Percentiles rank a stretch among this genome's conserved stretches.
phyloP scores from a whole-genome alignment of 2,888 invertebrate genomes.

The Thelaira solivaga region DNA sequence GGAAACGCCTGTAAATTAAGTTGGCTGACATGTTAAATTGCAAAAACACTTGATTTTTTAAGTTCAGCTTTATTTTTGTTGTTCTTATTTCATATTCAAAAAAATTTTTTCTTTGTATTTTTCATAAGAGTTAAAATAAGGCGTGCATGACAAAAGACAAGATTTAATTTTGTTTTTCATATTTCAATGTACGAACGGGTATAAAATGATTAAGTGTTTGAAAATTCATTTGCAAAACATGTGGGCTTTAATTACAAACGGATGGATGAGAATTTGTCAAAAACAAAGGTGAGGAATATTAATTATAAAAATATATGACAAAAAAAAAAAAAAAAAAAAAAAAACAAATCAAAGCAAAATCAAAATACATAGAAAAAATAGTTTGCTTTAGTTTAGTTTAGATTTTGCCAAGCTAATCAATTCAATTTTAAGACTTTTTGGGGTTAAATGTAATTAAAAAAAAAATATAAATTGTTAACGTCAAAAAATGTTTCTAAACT shows the following conservation, averaged over 20 bases:
- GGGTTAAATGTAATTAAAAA: constrained; percentile 58
- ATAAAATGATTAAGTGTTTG: constrained; percentile 48
- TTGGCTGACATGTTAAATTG: constrained; percentile 52
- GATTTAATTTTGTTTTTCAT: constrained; percentile 29
- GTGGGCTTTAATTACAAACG: constrained; percentile 49
- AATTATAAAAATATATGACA: constrained; percentile 15
- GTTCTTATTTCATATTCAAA: constrained; percentile 17
- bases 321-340: not conserved
- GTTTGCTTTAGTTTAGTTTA: no score
- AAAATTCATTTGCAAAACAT: constrained; percentile 20
- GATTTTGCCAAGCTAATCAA: constrained; percentile 41
- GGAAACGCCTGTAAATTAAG: constrained; percentile 57
- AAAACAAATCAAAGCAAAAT: no score
- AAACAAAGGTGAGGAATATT: constrained; percentile 45
- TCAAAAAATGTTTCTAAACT: not conserved
- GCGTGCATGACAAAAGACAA: constrained; percentile 61
- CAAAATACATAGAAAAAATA: no score
- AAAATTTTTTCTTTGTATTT: not conserved
- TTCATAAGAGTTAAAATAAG: constrained; percentile 40
- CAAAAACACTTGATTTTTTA: constrained; percentile 43
- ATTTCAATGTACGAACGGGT: not conserved
- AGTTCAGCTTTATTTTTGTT: not conserved
- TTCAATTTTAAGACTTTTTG: constrained; percentile 54
- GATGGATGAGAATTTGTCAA: constrained; percentile 43
- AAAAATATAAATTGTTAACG: not conserved